These are phyloP conservation scores for Drosophila hawaiiensis DNA, from an alignment of 2,888 invertebrate genomes.

Conservation along the genomic window DNA sequence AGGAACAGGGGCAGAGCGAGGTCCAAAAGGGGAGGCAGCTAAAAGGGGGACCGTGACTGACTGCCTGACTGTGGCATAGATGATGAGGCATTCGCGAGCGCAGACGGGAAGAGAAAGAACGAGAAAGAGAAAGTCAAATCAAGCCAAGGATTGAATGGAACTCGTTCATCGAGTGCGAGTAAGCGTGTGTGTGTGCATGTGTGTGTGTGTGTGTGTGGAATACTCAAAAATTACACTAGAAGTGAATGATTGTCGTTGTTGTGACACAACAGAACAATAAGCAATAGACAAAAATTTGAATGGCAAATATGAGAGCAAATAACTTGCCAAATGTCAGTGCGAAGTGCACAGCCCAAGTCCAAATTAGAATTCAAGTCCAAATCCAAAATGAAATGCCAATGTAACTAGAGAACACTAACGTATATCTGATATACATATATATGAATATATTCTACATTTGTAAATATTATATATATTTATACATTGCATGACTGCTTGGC, in stretches of 20 bases:
- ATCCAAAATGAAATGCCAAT: constrained; percentile 22
- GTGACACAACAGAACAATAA: constrained; percentile 33
- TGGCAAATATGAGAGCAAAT: constrained; percentile 54
- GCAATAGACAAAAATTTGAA: constrained; percentile 45
- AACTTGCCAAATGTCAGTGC: constrained; percentile 62
- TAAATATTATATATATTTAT: neutral
- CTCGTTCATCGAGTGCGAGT: constrained; percentile 3
- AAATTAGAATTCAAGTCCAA: constrained; percentile 12
- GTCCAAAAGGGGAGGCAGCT: neutral
- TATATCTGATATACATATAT: neutral
- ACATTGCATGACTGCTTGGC: neutral
- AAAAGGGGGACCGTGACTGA: constrained; percentile 2
- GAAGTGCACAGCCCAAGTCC: constrained; percentile 37
- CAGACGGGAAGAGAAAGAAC: constrained; percentile 13
- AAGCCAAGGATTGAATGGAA: constrained; percentile 22
- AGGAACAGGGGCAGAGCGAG: neutral
- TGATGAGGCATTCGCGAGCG: constrained; percentile 35
- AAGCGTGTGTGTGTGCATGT: neutral
- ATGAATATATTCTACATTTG: neutral
- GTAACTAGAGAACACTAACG: neutral
- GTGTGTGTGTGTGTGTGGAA: constrained; percentile 23
- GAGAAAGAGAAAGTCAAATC: constrained; percentile 9
- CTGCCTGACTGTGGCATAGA: constrained; percentile 19
- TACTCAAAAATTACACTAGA: constrained; percentile 59
- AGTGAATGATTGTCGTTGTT: constrained; percentile 31